Conservation (phyloP, 2,888 invertebrate genomes). For the Gasteruption jaculator region DNA sequence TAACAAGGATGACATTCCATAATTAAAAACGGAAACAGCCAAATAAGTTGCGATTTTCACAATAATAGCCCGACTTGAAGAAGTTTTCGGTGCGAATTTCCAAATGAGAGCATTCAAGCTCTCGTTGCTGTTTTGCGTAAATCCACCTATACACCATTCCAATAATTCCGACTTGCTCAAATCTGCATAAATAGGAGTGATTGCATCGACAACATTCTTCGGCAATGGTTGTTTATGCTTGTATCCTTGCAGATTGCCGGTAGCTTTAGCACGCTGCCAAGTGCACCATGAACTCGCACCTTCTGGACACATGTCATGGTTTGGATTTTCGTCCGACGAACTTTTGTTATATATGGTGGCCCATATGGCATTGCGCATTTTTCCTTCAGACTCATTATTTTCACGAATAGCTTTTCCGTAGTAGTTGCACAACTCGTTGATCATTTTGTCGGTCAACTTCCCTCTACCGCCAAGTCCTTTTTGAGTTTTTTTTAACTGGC, state of each 20-base stretch:
- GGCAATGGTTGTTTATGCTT: slow-evolving; percentile 6
- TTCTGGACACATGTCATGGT: not conserved
- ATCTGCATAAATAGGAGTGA: slow-evolving; percentile 25
- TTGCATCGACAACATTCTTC: slow-evolving; percentile 10
- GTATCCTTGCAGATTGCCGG: not conserved
- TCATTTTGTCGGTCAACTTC: slow-evolving; percentile 16
- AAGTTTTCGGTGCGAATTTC: slow-evolving; percentile 19
- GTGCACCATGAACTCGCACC: slow-evolving; percentile 1
- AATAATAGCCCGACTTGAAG: slow-evolving; percentile 9
- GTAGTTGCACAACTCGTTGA: slow-evolving; percentile 17
- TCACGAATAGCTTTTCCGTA: slow-evolving; percentile 16
- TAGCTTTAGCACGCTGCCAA: slow-evolving; percentile 1
- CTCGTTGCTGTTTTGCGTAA: too few relatives aligned
- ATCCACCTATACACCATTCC: slow-evolving; percentile 13
- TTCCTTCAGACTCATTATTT: slow-evolving; percentile 13
- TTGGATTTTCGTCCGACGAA: slow-evolving; percentile 14
- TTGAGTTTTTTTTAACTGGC: slow-evolving; percentile 12
- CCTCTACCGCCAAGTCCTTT: slow-evolving; percentile 15
- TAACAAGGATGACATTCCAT: slow-evolving; percentile 3
- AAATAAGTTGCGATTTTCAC: slow-evolving; percentile 12
- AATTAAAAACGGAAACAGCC: slow-evolving; percentile 8
- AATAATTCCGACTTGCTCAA: slow-evolving; percentile 22
- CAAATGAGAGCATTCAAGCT: slow-evolving; percentile 24
- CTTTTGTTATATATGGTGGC: slow-evolving; percentile 17
- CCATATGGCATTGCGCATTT: slow-evolving; percentile 16